These are phyloP conservation scores for Mastomys coucha DNA, from an alignment of 2,113 vertebrate species.

Conservation along the genomic window DNA sequence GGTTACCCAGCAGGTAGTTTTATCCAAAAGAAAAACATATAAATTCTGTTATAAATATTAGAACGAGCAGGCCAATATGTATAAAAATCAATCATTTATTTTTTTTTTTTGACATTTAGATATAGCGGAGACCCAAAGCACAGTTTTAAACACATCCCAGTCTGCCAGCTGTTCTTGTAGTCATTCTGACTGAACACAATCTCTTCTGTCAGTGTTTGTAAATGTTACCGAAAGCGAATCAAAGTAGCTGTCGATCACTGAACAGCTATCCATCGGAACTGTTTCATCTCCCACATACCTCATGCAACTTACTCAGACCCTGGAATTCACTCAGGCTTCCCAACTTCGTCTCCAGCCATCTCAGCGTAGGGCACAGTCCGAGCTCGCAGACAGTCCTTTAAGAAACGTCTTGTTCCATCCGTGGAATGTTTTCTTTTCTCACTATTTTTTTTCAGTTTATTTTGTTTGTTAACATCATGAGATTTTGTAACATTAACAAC, in stretches of 20 bases:
- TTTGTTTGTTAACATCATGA: not conserved
- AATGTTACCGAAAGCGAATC: not conserved
- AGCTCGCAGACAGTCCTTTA: not conserved
- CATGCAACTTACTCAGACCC: not conserved
- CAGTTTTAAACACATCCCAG: not conserved
- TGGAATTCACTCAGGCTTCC: not conserved
- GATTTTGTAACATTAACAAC: not conserved
- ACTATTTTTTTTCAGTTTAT: not conserved
- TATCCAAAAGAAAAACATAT: not conserved
- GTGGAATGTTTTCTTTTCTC: not conserved
- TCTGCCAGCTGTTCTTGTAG: not conserved
- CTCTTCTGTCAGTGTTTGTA: not conserved
- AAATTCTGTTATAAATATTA: not conserved
- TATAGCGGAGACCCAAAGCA: not conserved
- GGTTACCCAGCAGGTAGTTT: not conserved
- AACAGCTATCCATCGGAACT: not conserved
- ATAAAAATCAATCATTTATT: not conserved
- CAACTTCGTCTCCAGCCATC: not conserved
- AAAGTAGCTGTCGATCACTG: not conserved
- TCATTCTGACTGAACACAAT: not conserved
- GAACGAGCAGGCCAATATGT: not conserved
- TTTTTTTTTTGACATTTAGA: not conserved
- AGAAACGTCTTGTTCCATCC: not conserved
- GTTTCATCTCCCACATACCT: not conserved
- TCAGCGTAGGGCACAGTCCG: not conserved